phyloP scores from a whole-genome alignment of 2,113 vertebrate species.

The Puntigrus tetrazona region DNA sequence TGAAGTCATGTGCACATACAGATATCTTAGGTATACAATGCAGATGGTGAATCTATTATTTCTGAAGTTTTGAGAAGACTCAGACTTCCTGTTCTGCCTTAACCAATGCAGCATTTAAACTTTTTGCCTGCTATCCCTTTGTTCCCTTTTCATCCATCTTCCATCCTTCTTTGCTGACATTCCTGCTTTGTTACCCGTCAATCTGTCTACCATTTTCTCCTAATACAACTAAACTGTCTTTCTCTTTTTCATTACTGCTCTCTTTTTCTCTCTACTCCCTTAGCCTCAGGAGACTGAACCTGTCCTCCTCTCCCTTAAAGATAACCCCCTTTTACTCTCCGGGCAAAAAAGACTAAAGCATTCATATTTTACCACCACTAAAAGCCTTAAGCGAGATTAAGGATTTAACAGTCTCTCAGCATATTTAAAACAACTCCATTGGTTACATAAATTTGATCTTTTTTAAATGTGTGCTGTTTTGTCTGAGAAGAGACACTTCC shows the following conservation, averaged over 20 bases:
- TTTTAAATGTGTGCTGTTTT: constrained; percentile 13
- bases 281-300: neutral
- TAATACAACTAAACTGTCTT: neutral
- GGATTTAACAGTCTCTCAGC: constrained; percentile 14
- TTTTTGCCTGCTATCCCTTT: neutral
- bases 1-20: neutral
- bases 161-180: neutral
- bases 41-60: neutral
- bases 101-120: neutral
- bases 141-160: neutral
- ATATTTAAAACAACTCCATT: constrained; percentile 30
- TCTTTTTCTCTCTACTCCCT: neutral
- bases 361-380: constrained; percentile 34
- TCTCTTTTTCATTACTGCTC: neutral
- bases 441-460: neutral
- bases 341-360: neutral
- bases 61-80: neutral
- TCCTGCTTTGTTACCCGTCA: neutral
- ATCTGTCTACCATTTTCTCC: neutral
- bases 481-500: neutral
- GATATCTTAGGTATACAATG: neutral
- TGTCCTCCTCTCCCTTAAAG: neutral
- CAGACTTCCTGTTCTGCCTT: neutral
- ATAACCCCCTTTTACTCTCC: neutral
- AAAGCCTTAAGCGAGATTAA: constrained; percentile 37